Evolutionary conservation across 2,113 vertebrate genomes (phyloP).

Genomic region (Butorides virescens): DNA sequence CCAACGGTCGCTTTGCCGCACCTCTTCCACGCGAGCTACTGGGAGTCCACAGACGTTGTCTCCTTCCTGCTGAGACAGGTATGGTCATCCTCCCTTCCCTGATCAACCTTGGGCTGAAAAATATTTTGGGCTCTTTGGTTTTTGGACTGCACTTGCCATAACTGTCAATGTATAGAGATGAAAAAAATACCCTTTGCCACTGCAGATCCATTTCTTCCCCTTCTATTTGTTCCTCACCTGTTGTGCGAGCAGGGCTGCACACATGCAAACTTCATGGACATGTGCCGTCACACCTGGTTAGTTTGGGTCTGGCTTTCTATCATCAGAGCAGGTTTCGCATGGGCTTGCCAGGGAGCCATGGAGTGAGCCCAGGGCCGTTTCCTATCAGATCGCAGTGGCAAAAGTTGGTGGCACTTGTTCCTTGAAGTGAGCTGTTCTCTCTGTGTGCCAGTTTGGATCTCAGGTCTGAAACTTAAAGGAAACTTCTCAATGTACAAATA

Average conservation of each 20-base stretch:
- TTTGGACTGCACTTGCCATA: background rate
- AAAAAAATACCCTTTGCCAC: background rate
- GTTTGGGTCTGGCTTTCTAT: background rate
- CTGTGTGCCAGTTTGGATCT: background rate
- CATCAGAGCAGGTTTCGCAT: background rate
- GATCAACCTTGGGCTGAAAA: background rate
- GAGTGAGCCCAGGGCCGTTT: background rate
- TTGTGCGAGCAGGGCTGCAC: background rate
- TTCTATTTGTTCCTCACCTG: background rate
- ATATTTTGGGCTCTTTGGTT: background rate
- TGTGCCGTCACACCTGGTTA: background rate
- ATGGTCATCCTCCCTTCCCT: background rate
- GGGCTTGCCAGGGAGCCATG: background rate
- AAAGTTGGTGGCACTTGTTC: background rate
- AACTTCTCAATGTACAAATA: background rate
- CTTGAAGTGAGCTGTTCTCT: background rate
- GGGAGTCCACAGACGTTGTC: conserved; percentile 95
- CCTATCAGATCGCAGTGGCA: background rate
- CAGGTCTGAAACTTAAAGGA: background rate
- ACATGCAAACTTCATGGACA: accelerated
- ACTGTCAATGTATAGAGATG: background rate
- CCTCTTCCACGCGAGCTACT: conserved; percentile 97
- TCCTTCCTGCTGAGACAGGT: conserved; percentile 97
- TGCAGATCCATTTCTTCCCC: background rate
- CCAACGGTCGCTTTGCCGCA: conserved; percentile 94